Conservation (phyloP, 2,797 vertebrate genomes). For the Mormyrops attenuatus region DNA sequence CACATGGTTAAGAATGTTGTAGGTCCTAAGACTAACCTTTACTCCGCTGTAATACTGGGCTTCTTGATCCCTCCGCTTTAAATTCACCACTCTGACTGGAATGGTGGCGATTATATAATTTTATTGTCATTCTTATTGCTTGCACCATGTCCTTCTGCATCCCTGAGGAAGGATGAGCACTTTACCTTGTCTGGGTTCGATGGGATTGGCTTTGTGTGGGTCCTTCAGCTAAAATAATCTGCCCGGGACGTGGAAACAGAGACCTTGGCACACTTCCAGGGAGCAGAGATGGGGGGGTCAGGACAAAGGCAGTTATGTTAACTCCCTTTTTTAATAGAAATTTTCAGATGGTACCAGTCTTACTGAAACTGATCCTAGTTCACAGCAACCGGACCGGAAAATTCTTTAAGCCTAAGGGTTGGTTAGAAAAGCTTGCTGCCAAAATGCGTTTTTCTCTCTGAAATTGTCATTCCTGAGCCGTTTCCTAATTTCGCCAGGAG, state of each 20-base stretch:
- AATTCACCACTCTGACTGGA: not conserved
- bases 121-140: not conserved
- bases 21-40: not conserved
- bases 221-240: not conserved
- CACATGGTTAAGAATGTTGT: not conserved
- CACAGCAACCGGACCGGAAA: not conserved
- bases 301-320: not conserved
- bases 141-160: not conserved
- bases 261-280: not conserved
- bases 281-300: not conserved
- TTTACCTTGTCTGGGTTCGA: not conserved
- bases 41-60: not conserved
- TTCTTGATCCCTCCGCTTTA: not conserved
- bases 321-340: not conserved
- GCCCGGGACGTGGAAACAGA: not conserved
- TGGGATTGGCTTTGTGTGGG: not conserved
- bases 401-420: not conserved
- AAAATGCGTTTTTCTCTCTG: not conserved
- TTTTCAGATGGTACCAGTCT: not conserved
- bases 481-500: not conserved
- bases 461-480: not conserved
- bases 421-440: not conserved
- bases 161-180: not conserved
- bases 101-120: not conserved
- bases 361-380: not conserved